Evolutionary conservation across 35 echinoderm and acorn worm genomes (phyloP).

Genomic region (Holothuria glaberrima): DNA sequence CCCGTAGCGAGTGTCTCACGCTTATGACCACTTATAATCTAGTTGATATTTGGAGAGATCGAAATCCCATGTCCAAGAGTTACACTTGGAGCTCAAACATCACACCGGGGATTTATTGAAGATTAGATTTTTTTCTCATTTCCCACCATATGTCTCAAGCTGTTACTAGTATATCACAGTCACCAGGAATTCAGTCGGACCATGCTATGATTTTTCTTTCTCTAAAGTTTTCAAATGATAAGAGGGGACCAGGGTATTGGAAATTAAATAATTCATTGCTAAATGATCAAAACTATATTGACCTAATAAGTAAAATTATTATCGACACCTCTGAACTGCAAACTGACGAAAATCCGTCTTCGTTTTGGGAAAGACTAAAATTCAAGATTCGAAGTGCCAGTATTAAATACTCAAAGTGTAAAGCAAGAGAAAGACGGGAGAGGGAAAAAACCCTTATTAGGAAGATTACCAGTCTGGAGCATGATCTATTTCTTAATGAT

Average conservation of each 20-base stretch:
- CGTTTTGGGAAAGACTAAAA: neutral
- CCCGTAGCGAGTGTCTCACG: neutral
- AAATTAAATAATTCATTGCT: conserved; percentile 1
- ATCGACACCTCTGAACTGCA: neutral
- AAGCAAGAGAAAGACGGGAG: neutral
- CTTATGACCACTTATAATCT: neutral
- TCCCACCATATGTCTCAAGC: neutral
- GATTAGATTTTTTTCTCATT: neutral
- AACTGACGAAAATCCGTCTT: neutral
- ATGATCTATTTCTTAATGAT: conserved; percentile 2
- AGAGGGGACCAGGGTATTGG: neutral
- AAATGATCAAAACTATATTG: neutral
- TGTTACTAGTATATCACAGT: neutral
- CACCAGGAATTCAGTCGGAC: conserved; percentile 14
- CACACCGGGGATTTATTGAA: neutral
- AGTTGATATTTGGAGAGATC: neutral
- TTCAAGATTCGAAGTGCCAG: conserved; percentile 7
- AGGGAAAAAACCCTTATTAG: neutral
- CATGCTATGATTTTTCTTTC: neutral
- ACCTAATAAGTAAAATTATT: conserved; percentile 12
- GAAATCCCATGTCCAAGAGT: neutral
- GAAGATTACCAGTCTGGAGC: neutral
- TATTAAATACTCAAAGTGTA: neutral
- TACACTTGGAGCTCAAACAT: conserved; percentile 15
- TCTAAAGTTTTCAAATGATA: neutral